These are phyloP conservation scores for Cardiocondyla obscurior DNA, from an alignment of 1,140 invertebrate species.

Conservation along the genomic window DNA sequence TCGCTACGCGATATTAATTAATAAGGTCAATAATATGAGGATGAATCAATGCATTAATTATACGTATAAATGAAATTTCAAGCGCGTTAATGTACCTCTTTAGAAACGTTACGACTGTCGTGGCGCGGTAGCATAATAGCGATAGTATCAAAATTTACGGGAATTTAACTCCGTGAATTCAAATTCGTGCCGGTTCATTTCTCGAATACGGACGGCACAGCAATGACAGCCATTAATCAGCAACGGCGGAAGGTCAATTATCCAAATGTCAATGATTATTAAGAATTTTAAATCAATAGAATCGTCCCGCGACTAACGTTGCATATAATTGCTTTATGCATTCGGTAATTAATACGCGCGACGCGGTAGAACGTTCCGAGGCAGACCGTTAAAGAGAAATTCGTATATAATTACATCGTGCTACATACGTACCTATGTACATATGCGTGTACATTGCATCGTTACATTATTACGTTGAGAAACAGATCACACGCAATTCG, in stretches of 20 bases:
- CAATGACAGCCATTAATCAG: slow-evolving; percentile 42
- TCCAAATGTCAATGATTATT: slow-evolving; percentile 28
- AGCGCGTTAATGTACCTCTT: slow-evolving; percentile 15
- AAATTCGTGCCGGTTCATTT: slow-evolving; percentile 26
- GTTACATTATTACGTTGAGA: background rate
- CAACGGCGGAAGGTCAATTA: slow-evolving; percentile 38
- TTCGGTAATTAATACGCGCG: slow-evolving; percentile 38
- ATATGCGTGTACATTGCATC: background rate
- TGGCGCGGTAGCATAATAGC: background rate
- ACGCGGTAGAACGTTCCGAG: background rate
- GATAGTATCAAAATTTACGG: slow-evolving; percentile 29
- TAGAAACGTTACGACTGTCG: slow-evolving; percentile 6
- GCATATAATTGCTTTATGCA: slow-evolving; percentile 35
- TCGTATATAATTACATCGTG: background rate
- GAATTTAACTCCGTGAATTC: slow-evolving; percentile 37
- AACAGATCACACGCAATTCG: background rate
- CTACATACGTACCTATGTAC: background rate
- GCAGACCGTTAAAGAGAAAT: slow-evolving; percentile 1
- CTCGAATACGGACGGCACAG: slow-evolving; percentile 6
- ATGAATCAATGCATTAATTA: slow-evolving; percentile 25
- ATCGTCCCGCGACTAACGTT: slow-evolving; percentile 26
- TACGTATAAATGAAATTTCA: slow-evolving; percentile 20
- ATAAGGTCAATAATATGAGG: background rate
- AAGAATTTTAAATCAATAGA: slow-evolving; percentile 51
- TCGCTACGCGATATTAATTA: slow-evolving; percentile 3